Base-by-base conservation (phyloP, 2,113 vertebrate species). In the Bubo scandiacus region DNA sequence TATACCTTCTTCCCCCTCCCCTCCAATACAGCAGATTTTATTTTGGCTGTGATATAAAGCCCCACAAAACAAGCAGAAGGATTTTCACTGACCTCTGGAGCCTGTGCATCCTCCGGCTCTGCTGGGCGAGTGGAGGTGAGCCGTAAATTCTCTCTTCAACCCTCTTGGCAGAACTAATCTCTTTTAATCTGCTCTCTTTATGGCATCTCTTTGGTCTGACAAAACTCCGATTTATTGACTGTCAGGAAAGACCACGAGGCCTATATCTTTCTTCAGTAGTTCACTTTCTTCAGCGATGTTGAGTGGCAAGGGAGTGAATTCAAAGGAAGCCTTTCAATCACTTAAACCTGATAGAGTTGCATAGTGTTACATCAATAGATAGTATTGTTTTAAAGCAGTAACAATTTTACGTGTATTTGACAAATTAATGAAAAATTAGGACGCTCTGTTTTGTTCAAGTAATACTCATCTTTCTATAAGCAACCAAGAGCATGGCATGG, bases 121-220 rank as follows among this genome's bases (percentile, higher is more conserved):
- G 55, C 75, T 0, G 0, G 75, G 62, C 6, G 0, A 57, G 58
- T 5, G 4, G 43, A 78, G 58, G 36, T 72, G 8, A 91, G 83
- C 65, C 10, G 4, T 84, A 81, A 97, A 96, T 95, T 59, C 84
- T 71, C 81, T 40, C 68, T 11, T 78, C 77, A 47, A 89, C 79
- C 72, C 77, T 47, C 92, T 67, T 91, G 91, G 93, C 94, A 97
- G 89, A 94, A 92, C 86, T 92, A 81, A 96, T 96, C 95, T 96
- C 91, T 59, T 95, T 79, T 91, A 94, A 94, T 91, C 95, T 95
- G 80, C 86, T 86, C 80, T 72, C 86, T 89, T 96, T 75, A 94
- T 65, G 91, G 94, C 93, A 59, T 55, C 91, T 94, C 77, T 95
- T 36, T 18, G 84, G 86, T 51, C 93, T 87, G 95, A 57, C 89